phyloP scores from a whole-genome alignment of 2,113 vertebrate genomes.

The Crotalus horridus region DNA sequence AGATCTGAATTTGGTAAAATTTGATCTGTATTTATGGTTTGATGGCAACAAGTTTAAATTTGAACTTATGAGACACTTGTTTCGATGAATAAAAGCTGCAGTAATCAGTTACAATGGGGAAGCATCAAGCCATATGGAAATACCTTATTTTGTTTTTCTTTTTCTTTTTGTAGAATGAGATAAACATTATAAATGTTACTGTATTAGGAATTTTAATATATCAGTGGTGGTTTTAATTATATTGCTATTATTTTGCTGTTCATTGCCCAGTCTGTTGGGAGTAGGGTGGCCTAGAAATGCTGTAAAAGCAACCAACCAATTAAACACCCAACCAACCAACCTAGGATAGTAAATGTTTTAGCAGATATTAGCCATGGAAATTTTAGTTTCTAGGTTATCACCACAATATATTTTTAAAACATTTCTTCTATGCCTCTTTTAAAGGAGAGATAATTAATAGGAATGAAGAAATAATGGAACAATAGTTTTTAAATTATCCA shows the following conservation, averaged over 20 bases:
- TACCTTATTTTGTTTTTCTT: neutral
- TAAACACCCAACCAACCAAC: too few relatives aligned
- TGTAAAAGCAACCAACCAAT: too few relatives aligned
- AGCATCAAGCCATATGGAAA: neutral
- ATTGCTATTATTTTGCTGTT: neutral
- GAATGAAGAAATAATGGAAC: too few relatives aligned
- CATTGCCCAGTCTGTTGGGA: neutral
- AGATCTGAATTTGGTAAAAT: neutral
- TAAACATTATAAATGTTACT: neutral
- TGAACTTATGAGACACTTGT: neutral
- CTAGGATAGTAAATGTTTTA: too few relatives aligned
- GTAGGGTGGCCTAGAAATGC: too few relatives aligned
- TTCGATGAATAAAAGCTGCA: neutral
- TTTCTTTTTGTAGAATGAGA: neutral
- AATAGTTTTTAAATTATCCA: too few relatives aligned
- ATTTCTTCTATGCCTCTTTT: too few relatives aligned
- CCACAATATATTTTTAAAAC: too few relatives aligned
- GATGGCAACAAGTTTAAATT: neutral
- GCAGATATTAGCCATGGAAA: too few relatives aligned
- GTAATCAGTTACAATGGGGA: neutral
- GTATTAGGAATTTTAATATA: neutral
- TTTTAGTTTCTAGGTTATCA: too few relatives aligned
- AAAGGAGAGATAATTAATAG: too few relatives aligned
- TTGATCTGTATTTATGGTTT: neutral
- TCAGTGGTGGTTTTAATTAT: neutral